phyloP scores from a whole-genome alignment of 2,888 invertebrate genomes.

The Troides aeacus region DNA sequence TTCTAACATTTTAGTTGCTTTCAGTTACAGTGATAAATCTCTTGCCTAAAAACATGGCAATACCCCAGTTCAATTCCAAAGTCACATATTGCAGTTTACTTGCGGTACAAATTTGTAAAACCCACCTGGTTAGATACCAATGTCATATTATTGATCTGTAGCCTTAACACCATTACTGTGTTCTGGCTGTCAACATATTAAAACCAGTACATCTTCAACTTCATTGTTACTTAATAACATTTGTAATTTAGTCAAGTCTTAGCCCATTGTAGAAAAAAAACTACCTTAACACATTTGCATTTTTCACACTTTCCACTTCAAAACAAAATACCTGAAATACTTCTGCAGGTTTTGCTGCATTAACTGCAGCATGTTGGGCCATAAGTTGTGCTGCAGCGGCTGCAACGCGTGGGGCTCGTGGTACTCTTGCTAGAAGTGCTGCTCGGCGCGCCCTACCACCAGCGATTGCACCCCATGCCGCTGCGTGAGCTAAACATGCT shows the following conservation, averaged over 20 bases:
- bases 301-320: background rate
- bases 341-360: constrained; percentile 82
- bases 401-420: constrained; percentile 87
- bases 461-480: constrained; percentile 85
- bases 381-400: constrained; percentile 88
- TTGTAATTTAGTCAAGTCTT: background rate
- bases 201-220: too few species aligned
- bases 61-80: too few species aligned
- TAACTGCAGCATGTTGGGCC: constrained; percentile 87
- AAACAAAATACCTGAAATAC: constrained; percentile 77
- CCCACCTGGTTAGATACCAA: too few species aligned
- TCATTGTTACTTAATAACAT: background rate
- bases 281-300: background rate
- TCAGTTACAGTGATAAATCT: too few species aligned
- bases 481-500: constrained; percentile 90
- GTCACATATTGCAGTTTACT: too few species aligned
- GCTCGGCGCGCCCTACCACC: constrained; percentile 50
- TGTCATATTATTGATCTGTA: too few species aligned
- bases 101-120: too few species aligned
- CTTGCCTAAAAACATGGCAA: too few species aligned
- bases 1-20: too few species aligned
- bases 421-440: constrained; percentile 71
- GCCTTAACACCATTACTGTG: too few species aligned
- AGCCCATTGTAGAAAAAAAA: background rate
- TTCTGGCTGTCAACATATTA: too few species aligned